phyloP scores from a whole-genome alignment of 1,140 invertebrate genomes.

The Pteromalus puparum region DNA sequence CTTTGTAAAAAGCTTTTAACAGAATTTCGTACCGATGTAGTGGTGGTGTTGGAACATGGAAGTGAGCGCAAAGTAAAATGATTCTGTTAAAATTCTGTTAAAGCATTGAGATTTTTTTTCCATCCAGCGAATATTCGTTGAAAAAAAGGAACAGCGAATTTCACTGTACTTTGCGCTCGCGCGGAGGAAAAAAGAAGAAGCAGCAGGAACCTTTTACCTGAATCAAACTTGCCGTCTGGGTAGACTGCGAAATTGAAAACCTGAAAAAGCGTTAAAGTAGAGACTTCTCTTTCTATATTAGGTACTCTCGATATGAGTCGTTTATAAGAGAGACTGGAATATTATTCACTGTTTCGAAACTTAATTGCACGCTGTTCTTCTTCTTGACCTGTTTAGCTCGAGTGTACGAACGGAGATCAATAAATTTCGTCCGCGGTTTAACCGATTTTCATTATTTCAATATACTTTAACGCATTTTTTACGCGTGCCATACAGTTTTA shows the following conservation, averaged over 20 bases:
- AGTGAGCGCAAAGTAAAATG: neutral
- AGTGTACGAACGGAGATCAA: neutral
- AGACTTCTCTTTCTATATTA: constrained; percentile 56
- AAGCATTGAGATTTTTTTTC: neutral
- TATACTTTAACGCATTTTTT: neutral
- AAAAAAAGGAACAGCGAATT: neutral
- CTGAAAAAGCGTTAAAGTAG: constrained; percentile 72
- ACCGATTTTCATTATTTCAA: neutral
- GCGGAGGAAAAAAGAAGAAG: constrained; percentile 60
- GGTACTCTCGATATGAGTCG: neutral
- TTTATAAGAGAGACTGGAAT: constrained; percentile 1
- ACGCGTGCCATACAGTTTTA: too few species aligned
- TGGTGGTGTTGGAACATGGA: neutral
- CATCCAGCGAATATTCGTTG: neutral
- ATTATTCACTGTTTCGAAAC: neutral
- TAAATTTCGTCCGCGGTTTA: neutral
- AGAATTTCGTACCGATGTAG: constrained; percentile 20
- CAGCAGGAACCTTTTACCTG: constrained; percentile 70
- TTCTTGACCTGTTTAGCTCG: neutral
- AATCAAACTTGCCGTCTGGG: constrained; percentile 72
- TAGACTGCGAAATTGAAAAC: constrained; percentile 73
- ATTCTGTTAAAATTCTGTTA: too few species aligned
- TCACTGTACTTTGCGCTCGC: constrained; percentile 63
- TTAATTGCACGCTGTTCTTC: neutral
- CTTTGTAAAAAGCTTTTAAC: constrained; percentile 11